Conservation (phyloP, 1,140 invertebrate species). For the Macrosteles quadrilineatus region DNA sequence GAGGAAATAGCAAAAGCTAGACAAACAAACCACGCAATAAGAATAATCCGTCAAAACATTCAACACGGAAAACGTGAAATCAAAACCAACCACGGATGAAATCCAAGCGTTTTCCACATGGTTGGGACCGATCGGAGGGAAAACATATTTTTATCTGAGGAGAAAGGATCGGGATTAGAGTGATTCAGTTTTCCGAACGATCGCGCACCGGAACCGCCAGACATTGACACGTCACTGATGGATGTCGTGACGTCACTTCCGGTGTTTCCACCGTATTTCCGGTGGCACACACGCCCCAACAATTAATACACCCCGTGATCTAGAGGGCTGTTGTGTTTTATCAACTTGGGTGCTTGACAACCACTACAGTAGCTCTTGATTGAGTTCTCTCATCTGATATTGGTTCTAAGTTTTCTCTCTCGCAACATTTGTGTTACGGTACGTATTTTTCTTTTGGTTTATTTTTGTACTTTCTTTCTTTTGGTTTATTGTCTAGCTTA, state of each 20-base stretch:
- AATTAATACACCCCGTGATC: conserved; percentile 18
- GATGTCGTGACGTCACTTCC: conserved; percentile 10
- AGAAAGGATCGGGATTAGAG: not conserved
- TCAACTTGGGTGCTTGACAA: conserved; percentile 13
- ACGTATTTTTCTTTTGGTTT: too few relatives aligned
- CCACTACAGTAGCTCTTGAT: not conserved
- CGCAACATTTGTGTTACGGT: too few relatives aligned
- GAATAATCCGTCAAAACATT: not conserved
- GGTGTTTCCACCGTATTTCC: conserved; percentile 8
- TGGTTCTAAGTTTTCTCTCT: not conserved
- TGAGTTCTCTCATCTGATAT: too few relatives aligned
- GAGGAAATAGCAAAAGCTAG: too few relatives aligned
- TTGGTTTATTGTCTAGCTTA: too few relatives aligned
- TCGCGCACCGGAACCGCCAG: conserved; percentile 2
- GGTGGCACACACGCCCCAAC: conserved; percentile 7
- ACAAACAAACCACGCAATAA: too few relatives aligned
- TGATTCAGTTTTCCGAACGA: conserved; percentile 15
- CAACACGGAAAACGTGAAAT: not conserved
- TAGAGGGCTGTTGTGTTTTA: conserved; percentile 17
- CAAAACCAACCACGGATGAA: too few relatives aligned
- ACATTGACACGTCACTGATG: conserved; percentile 19
- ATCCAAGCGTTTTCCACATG: not conserved
- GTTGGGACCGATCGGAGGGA: not conserved
- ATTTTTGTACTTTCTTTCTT: too few relatives aligned
- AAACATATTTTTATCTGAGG: conserved; percentile 21